Conservation (phyloP, 2,113 vertebrate species). For the Ellobius talpinus region DNA sequence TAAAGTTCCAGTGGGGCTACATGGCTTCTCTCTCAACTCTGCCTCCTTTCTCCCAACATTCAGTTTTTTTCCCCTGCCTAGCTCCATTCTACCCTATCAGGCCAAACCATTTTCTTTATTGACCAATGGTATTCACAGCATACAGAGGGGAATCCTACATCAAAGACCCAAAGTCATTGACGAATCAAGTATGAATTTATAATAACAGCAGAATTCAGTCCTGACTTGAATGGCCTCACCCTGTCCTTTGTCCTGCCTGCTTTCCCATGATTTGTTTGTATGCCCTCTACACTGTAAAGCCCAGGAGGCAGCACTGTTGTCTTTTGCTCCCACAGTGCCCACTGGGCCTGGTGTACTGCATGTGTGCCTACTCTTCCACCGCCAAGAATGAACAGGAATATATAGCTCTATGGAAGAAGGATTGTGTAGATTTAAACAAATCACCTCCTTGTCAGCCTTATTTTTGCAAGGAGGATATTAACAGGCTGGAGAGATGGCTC, state of each 20-base stretch:
- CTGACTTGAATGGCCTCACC: not conserved
- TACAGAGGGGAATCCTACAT: no score
- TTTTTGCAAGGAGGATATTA: not conserved
- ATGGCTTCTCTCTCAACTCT: no score
- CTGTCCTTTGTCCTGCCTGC: not conserved
- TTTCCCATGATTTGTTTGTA: not conserved
- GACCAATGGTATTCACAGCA: no score
- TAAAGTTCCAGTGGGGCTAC: no score
- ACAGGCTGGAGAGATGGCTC: not conserved
- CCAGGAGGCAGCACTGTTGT: not conserved
- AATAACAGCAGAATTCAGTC: not conserved
- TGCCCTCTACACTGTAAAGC: not conserved
- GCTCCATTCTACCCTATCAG: no score
- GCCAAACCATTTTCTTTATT: no score
- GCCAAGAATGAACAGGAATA: not conserved
- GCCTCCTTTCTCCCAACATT: no score
- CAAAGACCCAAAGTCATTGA: not conserved
- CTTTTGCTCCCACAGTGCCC: not conserved
- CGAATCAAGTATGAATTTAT: constrained; percentile 2
- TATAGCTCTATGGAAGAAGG: not conserved
- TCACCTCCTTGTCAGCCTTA: not conserved
- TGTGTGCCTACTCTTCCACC: not conserved
- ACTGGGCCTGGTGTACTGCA: not conserved
- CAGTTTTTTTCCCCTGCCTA: no score
- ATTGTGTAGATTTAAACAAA: not conserved